Base-by-base conservation (phyloP, 2,888 invertebrate genomes). In the Callosobruchus maculatus region DNA sequence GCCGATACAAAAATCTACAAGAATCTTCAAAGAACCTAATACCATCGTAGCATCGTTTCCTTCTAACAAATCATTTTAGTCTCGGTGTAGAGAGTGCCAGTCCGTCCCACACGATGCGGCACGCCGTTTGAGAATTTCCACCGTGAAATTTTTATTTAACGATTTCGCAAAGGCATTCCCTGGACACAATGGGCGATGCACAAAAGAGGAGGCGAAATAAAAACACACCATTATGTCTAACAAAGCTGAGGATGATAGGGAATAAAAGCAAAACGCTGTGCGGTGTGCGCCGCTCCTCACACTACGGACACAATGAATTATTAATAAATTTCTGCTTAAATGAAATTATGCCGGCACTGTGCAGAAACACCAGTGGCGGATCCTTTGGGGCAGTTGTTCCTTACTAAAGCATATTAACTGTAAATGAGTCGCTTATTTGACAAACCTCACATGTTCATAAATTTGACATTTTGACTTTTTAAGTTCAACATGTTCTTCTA, bases 131-230 rank as follows among this genome's bases (percentile, higher is more conserved):
- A 21, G 70, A 74, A 76, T 70, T 76, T 76, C 73, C 21, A 77
- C 72, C 78, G 73, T 78, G 78, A 78, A 78, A 78, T 78, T 77
- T 78, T 77, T 77, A 77, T 76, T 78, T 78, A 78, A 78, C 76
- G 78, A 77, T 78, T 78, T 78, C 73, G 77, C 77, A 76, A 76
- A 78, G 74, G 76, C 74, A 76, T 77, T 74, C 73, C 72, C 73
- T 75, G 70, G 73, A 75, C 76, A 77, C 22, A 30, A 71, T 21
- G 49, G 77, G 74, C 76, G 76, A 72, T 71, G 22, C 49, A 77
- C 74, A 77, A 78, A 74, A 75, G 75, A 72, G 72, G 73, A 77
- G 75, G 77, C 76, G 74, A 78, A 76, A 77, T 74, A 74, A 76
- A 76, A 74, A 77, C 76, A 76, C 69, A 75, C 76, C 73, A 78